Base-by-base conservation (phyloP, 2,888 invertebrate genomes). In the Megaustenia siamemsis region DNA sequence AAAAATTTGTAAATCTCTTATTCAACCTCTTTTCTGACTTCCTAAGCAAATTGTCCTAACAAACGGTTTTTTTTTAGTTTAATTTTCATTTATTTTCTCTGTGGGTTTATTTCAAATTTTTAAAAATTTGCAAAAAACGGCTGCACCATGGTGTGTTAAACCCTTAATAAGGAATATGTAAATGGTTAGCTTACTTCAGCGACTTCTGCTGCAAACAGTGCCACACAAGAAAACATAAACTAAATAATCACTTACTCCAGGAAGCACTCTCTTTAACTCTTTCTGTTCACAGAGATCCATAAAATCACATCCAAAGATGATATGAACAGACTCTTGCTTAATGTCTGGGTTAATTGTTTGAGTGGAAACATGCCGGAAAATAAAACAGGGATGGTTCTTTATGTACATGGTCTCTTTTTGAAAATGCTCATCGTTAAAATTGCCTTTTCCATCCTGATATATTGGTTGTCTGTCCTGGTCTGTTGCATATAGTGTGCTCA, bases 261-360 rank as follows among this genome's bases (percentile, higher is more conserved):
- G 43, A 38, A 82, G 71, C 24, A 85, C 69, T 49, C 75, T 66
- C n/a, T 85, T 69, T 21, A 69, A 21, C 35, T 73, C 75, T 76
- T 80, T 85, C 21, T 66, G 71, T 8, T 49, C 60, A 77, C 86
- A 86, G 77, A 83, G 56, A 68, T 82, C 43, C 12, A 56, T 38
- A 56, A 82, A 83, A 56, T 86, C 86, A 76, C 86, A 86, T n/a
- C 79, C 68, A 83, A 84, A 86, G 21, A 10, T 40, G 1, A 56
- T 35, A 24, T 75, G 49, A 32, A 80, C 71, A 53, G 86, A 83
- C 15, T 79, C 77, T 53, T 85, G 69, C 12, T 76, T 80, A 18
- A 85, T 45, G n/a, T 45, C 82, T 43, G 60, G 68, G 10, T 76
- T 32, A 6, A 85, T 40, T 24, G 38, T 78, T 24, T 68, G 68